Conservation (phyloP, 2,797 vertebrate species). For the Ctenopoma kingsleyae region DNA sequence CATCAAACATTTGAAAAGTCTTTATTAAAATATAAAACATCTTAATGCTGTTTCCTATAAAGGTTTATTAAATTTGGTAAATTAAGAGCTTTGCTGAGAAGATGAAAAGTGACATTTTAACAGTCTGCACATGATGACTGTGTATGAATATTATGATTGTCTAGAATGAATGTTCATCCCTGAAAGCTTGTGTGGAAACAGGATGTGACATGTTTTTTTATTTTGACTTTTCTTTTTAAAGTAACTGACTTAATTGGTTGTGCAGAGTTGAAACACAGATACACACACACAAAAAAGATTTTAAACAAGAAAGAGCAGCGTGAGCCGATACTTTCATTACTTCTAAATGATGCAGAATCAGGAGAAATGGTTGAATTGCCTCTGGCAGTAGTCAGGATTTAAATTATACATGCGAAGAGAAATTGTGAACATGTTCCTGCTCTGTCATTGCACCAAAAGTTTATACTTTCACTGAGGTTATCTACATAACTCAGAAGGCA, state of each 20-base stretch:
- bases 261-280: not conserved
- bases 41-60: not conserved
- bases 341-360: conserved; percentile 7
- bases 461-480: not conserved
- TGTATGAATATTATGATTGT: not conserved
- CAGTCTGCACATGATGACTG: not conserved
- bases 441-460: not conserved
- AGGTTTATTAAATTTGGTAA: not conserved
- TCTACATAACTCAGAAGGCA: not conserved
- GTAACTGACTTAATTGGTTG: not conserved
- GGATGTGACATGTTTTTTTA: not conserved
- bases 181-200: conserved; percentile 5
- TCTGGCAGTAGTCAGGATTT: not conserved
- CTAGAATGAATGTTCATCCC: conserved; percentile 8
- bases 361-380: not conserved
- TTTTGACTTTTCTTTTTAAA: not conserved
- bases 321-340: not conserved
- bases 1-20: too few relatives aligned
- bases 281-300: not conserved
- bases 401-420: not conserved
- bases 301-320: not conserved
- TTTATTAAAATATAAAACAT: too few relatives aligned
- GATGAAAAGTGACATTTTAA: not conserved
- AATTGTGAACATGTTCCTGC: not conserved
- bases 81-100: not conserved